Evolutionary conservation across 2,113 vertebrate genomes (phyloP), one percentile per base, ranked within the genome.

Genomic region (Xenotilapia leptura): DNA sequence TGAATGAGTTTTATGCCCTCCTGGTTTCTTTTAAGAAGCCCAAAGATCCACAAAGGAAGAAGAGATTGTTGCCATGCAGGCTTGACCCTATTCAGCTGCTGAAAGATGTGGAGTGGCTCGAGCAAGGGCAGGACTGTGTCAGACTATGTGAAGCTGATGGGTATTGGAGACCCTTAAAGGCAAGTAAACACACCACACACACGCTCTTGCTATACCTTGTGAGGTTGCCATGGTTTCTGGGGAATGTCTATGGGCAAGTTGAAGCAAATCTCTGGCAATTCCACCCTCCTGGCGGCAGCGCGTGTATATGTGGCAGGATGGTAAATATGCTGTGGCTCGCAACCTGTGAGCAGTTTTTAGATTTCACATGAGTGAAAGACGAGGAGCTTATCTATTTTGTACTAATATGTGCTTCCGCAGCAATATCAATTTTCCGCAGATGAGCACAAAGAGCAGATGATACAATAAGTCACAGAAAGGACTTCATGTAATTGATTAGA

Each of bases 41-140:
- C 86, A 45, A 77, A 82, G 84, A 55, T 62, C 86, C 88, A 94
- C 94, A 96, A 95, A 93, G 87, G 93, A 92, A 89, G 87, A 86
- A 87, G 89, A 95, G 94, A 95, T 95, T 95, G 94, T 95, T 95
- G 94, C 94, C 92, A 95, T 94, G 94, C 94, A 93, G 92, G 92
- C 92, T 93, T 96, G 94, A 96, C 92, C 95, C 95, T 91, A 93
- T 95, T 95, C 92, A 95, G 88, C 85, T 83, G 85, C 92, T 94
- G 89, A 94, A 93, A 92, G 94, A 89, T 91, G 90, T 93, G 86
- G 87, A 94, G 94, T 94, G 93, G 90, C 83, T 92, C 77, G 55
- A 89, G 86, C 10, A 65, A 92, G 85, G 90, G 87, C 89, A 21
- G 12, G 68, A 87, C 89, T 91, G 89, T 83, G 80, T 89, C 90